A percentile compares a stretch with the other conserved stretches of the same genome.
Evolutionary conservation across 35 echinoderm and acorn worm species (phyloP).

Genomic region (Amphiura filiformis): DNA sequence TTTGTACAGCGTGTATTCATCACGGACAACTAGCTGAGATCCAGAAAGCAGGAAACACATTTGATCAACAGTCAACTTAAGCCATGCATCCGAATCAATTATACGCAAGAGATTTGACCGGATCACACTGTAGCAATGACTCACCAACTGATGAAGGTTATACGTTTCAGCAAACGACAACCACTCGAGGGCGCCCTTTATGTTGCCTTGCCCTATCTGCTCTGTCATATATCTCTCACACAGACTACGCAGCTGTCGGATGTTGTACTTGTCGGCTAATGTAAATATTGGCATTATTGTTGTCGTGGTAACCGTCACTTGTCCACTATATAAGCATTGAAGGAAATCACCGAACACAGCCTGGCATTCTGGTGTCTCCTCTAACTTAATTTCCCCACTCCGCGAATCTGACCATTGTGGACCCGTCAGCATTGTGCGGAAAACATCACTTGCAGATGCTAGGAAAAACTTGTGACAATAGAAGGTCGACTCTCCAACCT

Average conservation of each 20-base stretch:
- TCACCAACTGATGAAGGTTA: constrained; percentile 21
- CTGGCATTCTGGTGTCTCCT: constrained; percentile 27
- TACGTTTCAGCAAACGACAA: constrained; percentile 51
- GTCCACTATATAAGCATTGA: constrained; percentile 36
- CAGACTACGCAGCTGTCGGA: constrained; percentile 15
- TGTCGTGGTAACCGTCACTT: constrained; percentile 14
- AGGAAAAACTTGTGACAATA: constrained; percentile 60
- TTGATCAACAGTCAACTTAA: constrained; percentile 33
- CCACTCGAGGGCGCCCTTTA: constrained; percentile 48
- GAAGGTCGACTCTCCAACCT: constrained; percentile 18
- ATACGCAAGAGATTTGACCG: constrained; percentile 25
- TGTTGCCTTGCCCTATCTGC: constrained; percentile 43
- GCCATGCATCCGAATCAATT: constrained; percentile 17
- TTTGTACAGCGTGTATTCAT: constrained; percentile 41
- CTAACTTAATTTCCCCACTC: constrained; percentile 23
- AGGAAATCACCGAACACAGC: constrained; percentile 38
- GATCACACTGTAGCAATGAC: constrained; percentile 42
- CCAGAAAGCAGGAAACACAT: constrained; percentile 27
- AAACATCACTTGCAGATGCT: constrained; percentile 48
- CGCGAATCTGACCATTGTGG: constrained; percentile 42
- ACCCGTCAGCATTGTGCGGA: constrained; percentile 51
- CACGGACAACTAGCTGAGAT: constrained; percentile 24
- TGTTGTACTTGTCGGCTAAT: constrained; percentile 59
- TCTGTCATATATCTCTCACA: constrained; percentile 53
- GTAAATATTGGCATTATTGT: constrained; percentile 49